phyloP scores from a whole-genome alignment of 2,113 vertebrate genomes.

The Otus sunia region DNA sequence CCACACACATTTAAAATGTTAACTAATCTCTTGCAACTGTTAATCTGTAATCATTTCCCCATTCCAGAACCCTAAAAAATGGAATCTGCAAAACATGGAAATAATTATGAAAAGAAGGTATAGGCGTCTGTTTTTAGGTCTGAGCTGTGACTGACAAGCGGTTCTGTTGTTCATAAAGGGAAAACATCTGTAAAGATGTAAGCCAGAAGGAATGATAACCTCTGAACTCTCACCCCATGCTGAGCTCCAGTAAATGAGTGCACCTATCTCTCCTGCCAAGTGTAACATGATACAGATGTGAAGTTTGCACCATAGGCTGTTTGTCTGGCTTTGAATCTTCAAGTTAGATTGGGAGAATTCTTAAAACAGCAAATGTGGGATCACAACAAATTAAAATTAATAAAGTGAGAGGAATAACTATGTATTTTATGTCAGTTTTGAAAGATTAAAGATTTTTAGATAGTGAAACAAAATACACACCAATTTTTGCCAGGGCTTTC shows the following conservation, averaged over 20 bases:
- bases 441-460: slow-evolving; percentile 41
- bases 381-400: slow-evolving; percentile 42
- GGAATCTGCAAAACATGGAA: neutral
- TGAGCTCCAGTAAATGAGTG: slow-evolving; percentile 51
- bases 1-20: slow-evolving; percentile 9
- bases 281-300: slow-evolving; percentile 45
- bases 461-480: neutral
- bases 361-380: slow-evolving; percentile 48
- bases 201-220: slow-evolving; percentile 56
- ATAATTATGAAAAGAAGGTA: neutral
- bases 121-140: neutral
- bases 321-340: slow-evolving; percentile 15
- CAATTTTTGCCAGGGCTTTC: neutral
- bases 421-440: neutral
- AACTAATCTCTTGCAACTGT: slow-evolving; percentile 5
- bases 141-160: neutral
- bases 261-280: slow-evolving; percentile 53
- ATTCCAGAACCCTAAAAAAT: neutral
- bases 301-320: neutral
- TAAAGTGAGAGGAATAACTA: neutral
- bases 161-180: slow-evolving; percentile 28
- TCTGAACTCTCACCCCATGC: slow-evolving; percentile 46
- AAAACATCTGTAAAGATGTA: slow-evolving; percentile 56
- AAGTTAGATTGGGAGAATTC: neutral
- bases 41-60: neutral